Conservation (phyloP, 2,888 invertebrate species). For the Cybosia mesomella region DNA sequence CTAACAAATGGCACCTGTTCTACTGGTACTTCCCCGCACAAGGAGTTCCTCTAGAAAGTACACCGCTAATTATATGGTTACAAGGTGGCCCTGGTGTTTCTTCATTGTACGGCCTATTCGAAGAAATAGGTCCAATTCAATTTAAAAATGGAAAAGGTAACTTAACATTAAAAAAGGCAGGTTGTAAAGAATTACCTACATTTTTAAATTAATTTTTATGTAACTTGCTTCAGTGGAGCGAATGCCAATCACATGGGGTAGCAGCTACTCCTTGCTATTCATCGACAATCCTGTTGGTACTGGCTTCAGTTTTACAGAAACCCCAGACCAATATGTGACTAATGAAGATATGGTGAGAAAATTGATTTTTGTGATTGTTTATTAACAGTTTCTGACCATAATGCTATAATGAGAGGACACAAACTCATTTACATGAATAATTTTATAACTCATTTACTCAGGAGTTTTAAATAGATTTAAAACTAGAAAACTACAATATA, state of each 20-base stretch:
- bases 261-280: conserved; percentile 80
- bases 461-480: no score
- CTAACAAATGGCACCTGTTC: conserved; percentile 90
- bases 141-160: conserved; percentile 15
- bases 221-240: conserved; percentile 19
- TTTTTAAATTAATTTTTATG: neutral
- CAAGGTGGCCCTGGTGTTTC: conserved; percentile 79
- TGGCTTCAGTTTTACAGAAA: conserved; percentile 83
- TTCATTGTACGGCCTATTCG: conserved; percentile 73
- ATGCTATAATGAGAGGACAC: no score
- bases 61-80: conserved; percentile 75
- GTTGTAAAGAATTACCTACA: no score
- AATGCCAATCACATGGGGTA: conserved; percentile 72
- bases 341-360: conserved; percentile 31
- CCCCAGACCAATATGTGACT: conserved; percentile 26
- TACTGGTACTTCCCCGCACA: conserved; percentile 91
- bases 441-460: no score
- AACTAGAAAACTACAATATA: no score
- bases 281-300: conserved; percentile 87
- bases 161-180: no score
- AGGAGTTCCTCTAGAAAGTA: conserved; percentile 52
- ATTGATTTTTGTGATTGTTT: no score
- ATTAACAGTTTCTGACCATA: neutral
- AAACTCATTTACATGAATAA: no score
- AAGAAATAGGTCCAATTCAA: conserved; percentile 74